A percentile compares a stretch with the other conserved stretches of the same genome.
Evolutionary conservation across 2,888 invertebrate species (phyloP).

Genomic region (Lasius platythorax): DNA sequence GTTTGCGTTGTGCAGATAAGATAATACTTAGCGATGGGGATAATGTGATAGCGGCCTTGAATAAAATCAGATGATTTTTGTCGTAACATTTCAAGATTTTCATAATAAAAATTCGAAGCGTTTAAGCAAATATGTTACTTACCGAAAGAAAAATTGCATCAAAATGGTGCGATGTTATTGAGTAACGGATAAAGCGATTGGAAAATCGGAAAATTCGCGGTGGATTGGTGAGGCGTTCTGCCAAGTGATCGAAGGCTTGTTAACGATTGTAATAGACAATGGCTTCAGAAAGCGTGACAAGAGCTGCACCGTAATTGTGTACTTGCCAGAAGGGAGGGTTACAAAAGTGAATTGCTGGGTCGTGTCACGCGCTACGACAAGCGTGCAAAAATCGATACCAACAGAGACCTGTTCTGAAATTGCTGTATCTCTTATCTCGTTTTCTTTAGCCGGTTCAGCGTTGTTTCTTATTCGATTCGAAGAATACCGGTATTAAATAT

Average conservation of each 20-base stretch:
- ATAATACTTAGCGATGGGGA: not conserved
- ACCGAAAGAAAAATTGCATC: not conserved
- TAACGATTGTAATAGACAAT: slow-evolving; percentile 77
- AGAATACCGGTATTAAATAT: not conserved
- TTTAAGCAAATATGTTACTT: not conserved
- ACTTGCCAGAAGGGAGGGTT: slow-evolving; percentile 60
- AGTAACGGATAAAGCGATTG: slow-evolving; percentile 50
- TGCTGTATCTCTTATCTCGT: slow-evolving; percentile 47
- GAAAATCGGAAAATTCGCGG: slow-evolving; percentile 60
- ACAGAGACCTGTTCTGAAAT: slow-evolving; percentile 54
- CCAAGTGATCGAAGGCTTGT: slow-evolving; percentile 76
- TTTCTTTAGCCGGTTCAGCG: not conserved
- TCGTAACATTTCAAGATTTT: not conserved
- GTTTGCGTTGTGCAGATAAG: not conserved
- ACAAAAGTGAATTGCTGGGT: slow-evolving; percentile 72
- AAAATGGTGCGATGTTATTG: slow-evolving; percentile 2
- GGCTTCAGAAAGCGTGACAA: slow-evolving; percentile 71
- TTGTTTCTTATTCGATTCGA: not conserved
- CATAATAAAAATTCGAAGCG: not conserved
- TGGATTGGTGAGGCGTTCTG: slow-evolving; percentile 63
- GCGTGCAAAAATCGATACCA: slow-evolving; percentile 74
- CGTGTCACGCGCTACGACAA: slow-evolving; percentile 68
- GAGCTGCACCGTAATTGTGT: slow-evolving; percentile 68
- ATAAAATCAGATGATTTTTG: not conserved
- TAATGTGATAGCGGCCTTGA: not conserved